Evolutionary conservation across 2,113 vertebrate species (phyloP).

Genomic region (Aegypius monachus): DNA sequence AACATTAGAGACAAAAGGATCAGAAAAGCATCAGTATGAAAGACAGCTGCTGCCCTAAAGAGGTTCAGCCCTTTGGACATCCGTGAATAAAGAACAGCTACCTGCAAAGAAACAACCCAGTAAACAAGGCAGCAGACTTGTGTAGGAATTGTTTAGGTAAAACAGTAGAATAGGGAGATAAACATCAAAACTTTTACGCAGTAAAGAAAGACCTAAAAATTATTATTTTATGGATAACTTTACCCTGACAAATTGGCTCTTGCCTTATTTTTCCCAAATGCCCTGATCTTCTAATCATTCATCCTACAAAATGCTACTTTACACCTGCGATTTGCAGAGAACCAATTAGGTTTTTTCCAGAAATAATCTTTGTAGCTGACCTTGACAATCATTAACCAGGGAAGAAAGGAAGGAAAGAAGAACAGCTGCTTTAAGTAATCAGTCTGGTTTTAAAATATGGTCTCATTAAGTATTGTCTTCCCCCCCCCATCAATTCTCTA

Average conservation of each 20-base stretch:
- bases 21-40: not conserved
- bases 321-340: not conserved
- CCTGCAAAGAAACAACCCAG: not conserved
- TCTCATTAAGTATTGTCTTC: not conserved
- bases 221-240: not conserved
- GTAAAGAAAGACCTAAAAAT: not conserved
- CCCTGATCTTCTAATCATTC: not conserved
- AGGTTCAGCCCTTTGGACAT: not conserved
- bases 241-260: not conserved
- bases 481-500: not conserved
- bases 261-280: not conserved
- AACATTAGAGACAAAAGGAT: not conserved
- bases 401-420: not conserved
- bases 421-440: not conserved
- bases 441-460: not conserved
- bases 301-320: not conserved
- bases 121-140: not conserved
- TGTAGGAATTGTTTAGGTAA: not conserved
- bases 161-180: not conserved
- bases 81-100: not conserved
- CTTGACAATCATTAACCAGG: not conserved
- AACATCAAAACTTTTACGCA: not conserved
- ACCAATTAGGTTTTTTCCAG: not conserved
- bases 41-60: not conserved
- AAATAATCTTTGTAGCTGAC: not conserved